These are phyloP conservation scores for roundworm (Caenorhabditis elegans) DNA, from an alignment of 1,140 invertebrate genomes.

Conservation along the genomic window WBcel235 BX284605.5:13706001-13706500, in stretches of 20 bases:
- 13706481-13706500: background rate
- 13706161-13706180: slow-evolving; percentile 21
- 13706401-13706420: slow-evolving; percentile 29
- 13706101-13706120: slow-evolving; percentile 33
- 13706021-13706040: slow-evolving; percentile 3
- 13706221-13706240: background rate
- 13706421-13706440: slow-evolving; percentile 26
- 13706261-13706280: slow-evolving; percentile 35
- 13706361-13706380: background rate
- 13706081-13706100: background rate
- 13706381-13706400: slow-evolving; percentile 33
- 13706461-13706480: slow-evolving; percentile 41
- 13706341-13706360: slow-evolving; percentile 33
- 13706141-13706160: slow-evolving; percentile 35
- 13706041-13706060: slow-evolving; percentile 33
- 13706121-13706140: slow-evolving; percentile 33
- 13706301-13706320: slow-evolving; percentile 33
- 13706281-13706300: slow-evolving; percentile 26
- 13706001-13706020: slow-evolving; percentile 21
- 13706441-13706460: slow-evolving; percentile 38
- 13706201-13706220: slow-evolving; percentile 28
- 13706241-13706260: slow-evolving; percentile 32
- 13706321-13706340: slow-evolving; percentile 35
- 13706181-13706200: slow-evolving; percentile 38
- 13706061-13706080: slow-evolving; percentile 28